A percentile compares a stretch with the other conserved stretches of the same genome.
Evolutionary conservation across 2,888 invertebrate species (phyloP).

Genomic region (Chrysolina haemoptera): DNA sequence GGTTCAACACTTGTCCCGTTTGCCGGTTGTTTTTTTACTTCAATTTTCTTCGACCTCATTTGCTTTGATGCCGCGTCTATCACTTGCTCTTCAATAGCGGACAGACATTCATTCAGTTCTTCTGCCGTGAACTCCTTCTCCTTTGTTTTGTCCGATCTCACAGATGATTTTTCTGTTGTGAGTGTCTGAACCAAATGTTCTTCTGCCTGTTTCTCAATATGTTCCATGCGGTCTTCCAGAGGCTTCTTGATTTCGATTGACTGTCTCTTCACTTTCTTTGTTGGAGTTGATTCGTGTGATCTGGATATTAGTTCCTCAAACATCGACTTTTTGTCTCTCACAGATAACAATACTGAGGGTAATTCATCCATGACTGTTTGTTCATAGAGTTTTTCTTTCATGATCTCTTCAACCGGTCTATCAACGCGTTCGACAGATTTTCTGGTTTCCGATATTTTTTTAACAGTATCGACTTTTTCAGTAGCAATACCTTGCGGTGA

Average conservation of each 20-base stretch:
- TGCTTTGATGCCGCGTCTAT: constrained; percentile 44
- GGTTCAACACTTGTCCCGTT: constrained; percentile 58
- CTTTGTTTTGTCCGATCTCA: constrained; percentile 28
- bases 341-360: too few species aligned
- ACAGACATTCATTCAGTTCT: constrained; percentile 54
- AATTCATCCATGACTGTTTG: too few species aligned
- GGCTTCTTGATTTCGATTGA: constrained; percentile 31
- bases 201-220: constrained; percentile 51
- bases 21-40: constrained; percentile 22
- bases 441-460: too few species aligned
- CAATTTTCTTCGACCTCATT: constrained; percentile 30
- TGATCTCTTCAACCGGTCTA: too few species aligned
- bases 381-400: too few species aligned
- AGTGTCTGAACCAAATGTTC: constrained; percentile 29
- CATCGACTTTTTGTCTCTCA: constrained; percentile 65
- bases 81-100: constrained; percentile 55
- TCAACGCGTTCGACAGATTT: too few species aligned
- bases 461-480: too few species aligned
- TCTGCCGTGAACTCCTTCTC: constrained; percentile 54
- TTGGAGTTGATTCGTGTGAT: constrained; percentile 64
- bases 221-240: constrained; percentile 38
- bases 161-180: constrained; percentile 13
- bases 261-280: constrained; percentile 55
- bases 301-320: constrained; percentile 67
- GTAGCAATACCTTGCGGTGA: too few species aligned